A percentile compares a stretch with the other conserved stretches of the same genome.
phyloP scores from a whole-genome alignment of 2,113 vertebrate genomes.

The Stictonetta naevosa region DNA sequence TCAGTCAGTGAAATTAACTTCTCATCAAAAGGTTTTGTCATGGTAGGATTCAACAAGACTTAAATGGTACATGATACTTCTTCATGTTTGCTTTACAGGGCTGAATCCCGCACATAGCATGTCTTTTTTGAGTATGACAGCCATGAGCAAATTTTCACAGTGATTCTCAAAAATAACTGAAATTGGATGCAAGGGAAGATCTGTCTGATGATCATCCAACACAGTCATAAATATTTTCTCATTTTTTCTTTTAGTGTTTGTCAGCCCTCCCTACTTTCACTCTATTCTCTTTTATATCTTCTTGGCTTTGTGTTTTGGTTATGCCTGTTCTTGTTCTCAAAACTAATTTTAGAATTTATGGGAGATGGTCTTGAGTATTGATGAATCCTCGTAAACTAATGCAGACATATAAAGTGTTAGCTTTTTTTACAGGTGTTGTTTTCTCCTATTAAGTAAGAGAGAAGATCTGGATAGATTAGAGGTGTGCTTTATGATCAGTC shows the following conservation, averaged over 20 bases:
- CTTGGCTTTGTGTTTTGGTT: background rate
- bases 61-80: background rate
- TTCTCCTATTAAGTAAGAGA: background rate
- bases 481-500: background rate
- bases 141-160: background rate
- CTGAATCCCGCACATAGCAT: background rate
- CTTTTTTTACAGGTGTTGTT: background rate
- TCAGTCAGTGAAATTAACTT: background rate
- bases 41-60: background rate
- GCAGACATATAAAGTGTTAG: background rate
- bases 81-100: background rate
- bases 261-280: background rate
- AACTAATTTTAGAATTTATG: background rate
- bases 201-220: background rate
- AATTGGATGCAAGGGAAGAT: background rate
- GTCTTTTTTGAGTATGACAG: background rate
- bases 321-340: background rate
- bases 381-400: background rate
- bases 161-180: background rate
- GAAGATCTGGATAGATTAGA: background rate
- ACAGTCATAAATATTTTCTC: background rate
- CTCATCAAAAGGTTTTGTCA: background rate
- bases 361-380: background rate
- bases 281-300: background rate
- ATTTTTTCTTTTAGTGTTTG: background rate